A percentile compares a stretch with the other conserved stretches of the same genome.
These are phyloP conservation scores for Brachyistius frenatus DNA, from an alignment of 2,113 vertebrate genomes.

Conservation along the genomic window DNA sequence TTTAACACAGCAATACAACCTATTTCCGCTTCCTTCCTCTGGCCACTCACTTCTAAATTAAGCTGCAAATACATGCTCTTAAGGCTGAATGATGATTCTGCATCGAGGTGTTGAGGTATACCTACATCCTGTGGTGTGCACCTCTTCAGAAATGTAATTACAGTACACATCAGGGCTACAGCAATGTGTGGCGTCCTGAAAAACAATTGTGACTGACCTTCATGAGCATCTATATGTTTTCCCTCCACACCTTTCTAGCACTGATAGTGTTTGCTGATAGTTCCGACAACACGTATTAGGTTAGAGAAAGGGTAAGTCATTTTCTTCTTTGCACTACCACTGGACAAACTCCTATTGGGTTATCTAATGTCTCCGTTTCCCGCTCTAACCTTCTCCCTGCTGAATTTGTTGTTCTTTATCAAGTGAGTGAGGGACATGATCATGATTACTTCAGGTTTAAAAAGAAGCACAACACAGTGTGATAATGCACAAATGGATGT, in stretches of 20 bases:
- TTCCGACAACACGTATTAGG: conserved; percentile 35
- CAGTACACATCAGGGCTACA: conserved; percentile 42
- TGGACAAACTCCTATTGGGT: conserved; percentile 22
- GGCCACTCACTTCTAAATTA: conserved; percentile 29
- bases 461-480: conserved; percentile 14
- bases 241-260: conserved; percentile 6
- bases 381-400: conserved; percentile 12
- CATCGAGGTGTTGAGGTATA: conserved; percentile 17
- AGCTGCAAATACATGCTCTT: conserved; percentile 39
- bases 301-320: conserved; percentile 32
- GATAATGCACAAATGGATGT: conserved; percentile 12
- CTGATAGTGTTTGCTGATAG: conserved; percentile 24
- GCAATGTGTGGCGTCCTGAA: conserved; percentile 15
- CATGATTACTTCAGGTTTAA: conserved; percentile 20
- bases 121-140: conserved; percentile 43
- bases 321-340: conserved; percentile 17
- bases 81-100: conserved; percentile 46
- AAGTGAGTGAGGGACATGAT: conserved; percentile 23
- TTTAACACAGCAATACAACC: conserved; percentile 36
- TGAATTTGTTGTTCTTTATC: conserved; percentile 23
- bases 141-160: conserved; percentile 62
- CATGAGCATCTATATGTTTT: conserved; percentile 36
- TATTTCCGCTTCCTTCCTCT: conserved; percentile 22
- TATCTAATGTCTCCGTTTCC: conserved; percentile 29
- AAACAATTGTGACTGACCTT: conserved; percentile 51